Evolutionary conservation across 2,797 vertebrate species (phyloP).

Genomic region (Sylvilagus floridanus): DNA sequence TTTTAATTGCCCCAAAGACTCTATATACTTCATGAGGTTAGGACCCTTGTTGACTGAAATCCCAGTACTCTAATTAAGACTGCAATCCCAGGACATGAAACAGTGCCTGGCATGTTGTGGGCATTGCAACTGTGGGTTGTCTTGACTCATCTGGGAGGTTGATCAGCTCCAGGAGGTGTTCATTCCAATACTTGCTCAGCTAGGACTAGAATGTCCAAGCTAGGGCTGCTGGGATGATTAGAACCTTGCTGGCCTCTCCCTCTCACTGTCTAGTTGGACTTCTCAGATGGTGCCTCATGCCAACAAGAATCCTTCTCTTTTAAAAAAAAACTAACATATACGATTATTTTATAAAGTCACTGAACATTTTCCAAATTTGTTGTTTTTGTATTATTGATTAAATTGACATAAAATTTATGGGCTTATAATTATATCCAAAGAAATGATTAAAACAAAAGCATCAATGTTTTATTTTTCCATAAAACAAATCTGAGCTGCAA

Average conservation of each 20-base stretch:
- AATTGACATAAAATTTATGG: background rate
- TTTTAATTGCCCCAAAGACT: background rate
- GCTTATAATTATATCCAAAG: background rate
- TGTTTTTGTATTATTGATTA: background rate
- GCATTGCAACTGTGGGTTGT: background rate
- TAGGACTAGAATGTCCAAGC: background rate
- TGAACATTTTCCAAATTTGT: background rate
- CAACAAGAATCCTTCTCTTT: background rate
- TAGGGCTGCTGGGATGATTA: background rate
- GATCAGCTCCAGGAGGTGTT: background rate
- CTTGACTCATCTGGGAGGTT: background rate
- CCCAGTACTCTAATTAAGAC: background rate
- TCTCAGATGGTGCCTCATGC: background rate
- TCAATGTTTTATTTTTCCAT: background rate
- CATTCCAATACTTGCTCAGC: background rate
- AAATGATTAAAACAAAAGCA: background rate
- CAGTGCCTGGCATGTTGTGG: background rate
- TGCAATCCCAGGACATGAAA: background rate
- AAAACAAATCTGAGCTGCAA: constrained; percentile 39
- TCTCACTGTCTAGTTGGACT: background rate
- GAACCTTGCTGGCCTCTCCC: background rate
- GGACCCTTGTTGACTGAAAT: background rate
- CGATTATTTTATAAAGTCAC: background rate
- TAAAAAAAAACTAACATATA: background rate
- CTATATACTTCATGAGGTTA: background rate